phyloP scores from a whole-genome alignment of 1,140 invertebrate species.

The Drosophila sproati region DNA sequence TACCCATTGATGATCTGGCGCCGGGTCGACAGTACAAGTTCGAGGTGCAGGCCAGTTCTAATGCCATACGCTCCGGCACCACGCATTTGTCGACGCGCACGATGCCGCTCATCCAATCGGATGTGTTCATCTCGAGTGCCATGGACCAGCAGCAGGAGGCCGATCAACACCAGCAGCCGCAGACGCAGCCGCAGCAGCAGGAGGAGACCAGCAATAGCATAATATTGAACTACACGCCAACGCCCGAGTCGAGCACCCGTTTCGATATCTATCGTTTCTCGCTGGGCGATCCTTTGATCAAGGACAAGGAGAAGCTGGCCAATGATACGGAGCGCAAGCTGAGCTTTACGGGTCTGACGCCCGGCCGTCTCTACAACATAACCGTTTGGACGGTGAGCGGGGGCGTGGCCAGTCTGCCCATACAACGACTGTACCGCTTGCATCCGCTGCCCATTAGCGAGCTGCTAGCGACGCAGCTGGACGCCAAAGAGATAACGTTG shows the following conservation, averaged over 20 bases:
- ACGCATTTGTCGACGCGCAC: conserved; percentile 90
- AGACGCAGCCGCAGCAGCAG: conserved; percentile 84
- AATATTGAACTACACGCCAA: conserved; percentile 93
- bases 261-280: conserved; percentile 94
- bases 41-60: conserved; percentile 91
- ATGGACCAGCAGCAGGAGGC: conserved; percentile 87
- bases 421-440: conserved; percentile 92
- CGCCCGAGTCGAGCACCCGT: conserved; percentile 89
- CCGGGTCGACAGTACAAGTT: conserved; percentile 92
- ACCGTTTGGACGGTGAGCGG: conserved; percentile 96
- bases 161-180: conserved; percentile 65
- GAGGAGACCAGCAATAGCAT: conserved; percentile 79
- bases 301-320: conserved; percentile 90
- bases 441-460: conserved; percentile 92
- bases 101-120: conserved; percentile 95
- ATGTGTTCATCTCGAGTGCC: conserved; percentile 94
- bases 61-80: conserved; percentile 89
- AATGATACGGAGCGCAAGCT: conserved; percentile 93
- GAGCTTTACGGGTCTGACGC: conserved; percentile 91
- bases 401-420: conserved; percentile 92
- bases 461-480: conserved; percentile 91
- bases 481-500: conserved; percentile 91
- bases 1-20: conserved; percentile 90
- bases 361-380: conserved; percentile 94
- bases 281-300: conserved; percentile 89